Percentiles rank a stretch among this genome's conserved stretches.
phyloP scores from a whole-genome alignment of 2,113 vertebrate genomes.

The Anguilla japonica region DNA sequence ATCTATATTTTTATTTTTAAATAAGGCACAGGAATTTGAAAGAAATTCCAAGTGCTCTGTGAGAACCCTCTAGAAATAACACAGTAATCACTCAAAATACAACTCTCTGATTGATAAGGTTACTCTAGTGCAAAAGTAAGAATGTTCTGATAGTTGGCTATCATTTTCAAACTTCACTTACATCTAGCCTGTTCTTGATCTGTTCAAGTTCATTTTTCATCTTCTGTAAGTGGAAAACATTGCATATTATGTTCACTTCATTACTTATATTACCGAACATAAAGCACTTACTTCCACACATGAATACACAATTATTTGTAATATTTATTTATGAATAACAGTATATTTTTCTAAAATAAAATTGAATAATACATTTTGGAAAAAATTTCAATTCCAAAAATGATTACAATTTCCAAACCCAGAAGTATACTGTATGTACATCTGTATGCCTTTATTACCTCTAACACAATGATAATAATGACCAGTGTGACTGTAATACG shows the following conservation, averaged over 20 bases:
- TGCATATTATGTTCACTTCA: neutral
- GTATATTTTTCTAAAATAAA: neutral
- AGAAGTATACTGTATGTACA: neutral
- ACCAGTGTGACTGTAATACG: neutral
- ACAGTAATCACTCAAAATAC: neutral
- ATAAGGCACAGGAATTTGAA: neutral
- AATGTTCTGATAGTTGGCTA: neutral
- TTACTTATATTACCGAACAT: neutral
- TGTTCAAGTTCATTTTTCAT: constrained; percentile 94
- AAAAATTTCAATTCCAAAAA: neutral
- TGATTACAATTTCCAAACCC: no score
- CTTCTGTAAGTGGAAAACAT: constrained; percentile 73
- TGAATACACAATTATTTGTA: no score
- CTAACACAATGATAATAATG: neutral
- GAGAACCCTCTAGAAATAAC: neutral
- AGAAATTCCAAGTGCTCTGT: neutral
- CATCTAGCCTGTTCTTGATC: constrained; percentile 79
- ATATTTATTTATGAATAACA: neutral
- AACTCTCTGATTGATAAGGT: neutral
- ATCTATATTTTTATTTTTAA: neutral
- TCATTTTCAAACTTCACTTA: constrained; percentile 60
- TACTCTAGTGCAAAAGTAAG: neutral
- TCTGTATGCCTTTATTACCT: neutral
- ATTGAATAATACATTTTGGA: neutral
- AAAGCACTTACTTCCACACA: no score